These are phyloP conservation scores for Dinothrombium tinctorium DNA, from an alignment of 1,140 invertebrate species.

Conservation along the genomic window DNA sequence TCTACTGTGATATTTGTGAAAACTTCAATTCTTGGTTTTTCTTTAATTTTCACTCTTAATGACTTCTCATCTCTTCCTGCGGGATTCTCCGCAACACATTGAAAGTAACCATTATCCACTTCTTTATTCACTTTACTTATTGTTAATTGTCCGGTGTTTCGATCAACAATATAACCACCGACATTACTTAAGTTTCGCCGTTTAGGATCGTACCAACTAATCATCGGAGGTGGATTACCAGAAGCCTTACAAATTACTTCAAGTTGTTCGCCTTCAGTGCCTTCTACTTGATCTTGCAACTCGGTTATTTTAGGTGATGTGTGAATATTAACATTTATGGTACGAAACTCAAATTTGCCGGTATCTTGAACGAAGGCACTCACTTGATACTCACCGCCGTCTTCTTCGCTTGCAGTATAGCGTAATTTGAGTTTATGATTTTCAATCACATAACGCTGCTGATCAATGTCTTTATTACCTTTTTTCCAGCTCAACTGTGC, in stretches of 20 bases:
- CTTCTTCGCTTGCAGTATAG: slow-evolving; percentile 48
- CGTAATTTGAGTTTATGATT: slow-evolving; percentile 48
- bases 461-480: slow-evolving; percentile 34
- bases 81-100: slow-evolving; percentile 52
- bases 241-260: slow-evolving; percentile 44
- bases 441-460: slow-evolving; percentile 41
- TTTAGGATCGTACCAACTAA: slow-evolving; percentile 38
- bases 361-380: not conserved
- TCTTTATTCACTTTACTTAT: slow-evolving; percentile 43
- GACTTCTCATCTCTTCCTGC: slow-evolving; percentile 35
- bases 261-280: slow-evolving; percentile 49
- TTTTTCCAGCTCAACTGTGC: slow-evolving; percentile 59
- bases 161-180: slow-evolving; percentile 46
- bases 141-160: slow-evolving; percentile 30
- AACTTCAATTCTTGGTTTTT: slow-evolving; percentile 47
- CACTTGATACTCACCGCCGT: slow-evolving; percentile 19
- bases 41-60: slow-evolving; percentile 27
- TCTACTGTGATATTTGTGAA: slow-evolving; percentile 44
- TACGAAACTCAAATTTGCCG: not conserved
- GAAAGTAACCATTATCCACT: slow-evolving; percentile 50
- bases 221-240: slow-evolving; percentile 54
- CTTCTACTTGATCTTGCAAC: slow-evolving; percentile 30
- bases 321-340: not conserved
- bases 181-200: slow-evolving; percentile 31
- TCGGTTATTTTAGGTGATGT: slow-evolving; percentile 36